Evolutionary conservation across 2,888 invertebrate genomes (phyloP).

Genomic region (Catonia carolina): DNA sequence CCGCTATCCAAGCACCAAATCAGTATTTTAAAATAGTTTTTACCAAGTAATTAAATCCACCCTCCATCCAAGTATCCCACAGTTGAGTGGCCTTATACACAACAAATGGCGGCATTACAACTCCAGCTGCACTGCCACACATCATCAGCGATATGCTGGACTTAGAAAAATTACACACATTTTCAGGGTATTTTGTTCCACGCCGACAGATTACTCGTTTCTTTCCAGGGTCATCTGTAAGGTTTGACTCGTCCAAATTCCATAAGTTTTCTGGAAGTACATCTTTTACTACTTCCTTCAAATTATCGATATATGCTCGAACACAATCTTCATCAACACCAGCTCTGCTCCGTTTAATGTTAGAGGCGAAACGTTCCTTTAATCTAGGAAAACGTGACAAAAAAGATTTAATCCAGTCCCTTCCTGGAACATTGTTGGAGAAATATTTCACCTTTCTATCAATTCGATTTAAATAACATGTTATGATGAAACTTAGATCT

Average conservation of each 20-base stretch:
- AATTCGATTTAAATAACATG: not conserved
- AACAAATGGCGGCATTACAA: constrained; percentile 40
- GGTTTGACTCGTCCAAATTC: constrained; percentile 17
- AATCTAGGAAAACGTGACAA: constrained; percentile 14
- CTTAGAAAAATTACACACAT: constrained; percentile 33
- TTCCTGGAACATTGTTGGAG: constrained; percentile 4
- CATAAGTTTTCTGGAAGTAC: constrained; percentile 11
- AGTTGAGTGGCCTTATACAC: constrained; percentile 42
- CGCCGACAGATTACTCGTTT: constrained; percentile 1
- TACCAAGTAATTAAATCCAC: no score
- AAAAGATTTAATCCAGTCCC: constrained; percentile 17
- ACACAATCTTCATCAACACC: constrained; percentile 12
- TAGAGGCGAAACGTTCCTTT: constrained; percentile 12
- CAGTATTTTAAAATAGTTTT: no score
- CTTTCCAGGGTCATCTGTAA: constrained; percentile 19
- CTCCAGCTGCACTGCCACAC: constrained; percentile 39
- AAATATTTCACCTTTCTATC: not conserved
- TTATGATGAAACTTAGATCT: constrained; percentile 2
- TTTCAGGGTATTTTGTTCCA: constrained; percentile 11
- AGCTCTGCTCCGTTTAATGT: constrained; percentile 20
- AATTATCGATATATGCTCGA: constrained; percentile 14
- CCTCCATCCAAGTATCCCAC: constrained; percentile 40
- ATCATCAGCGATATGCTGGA: constrained; percentile 40
- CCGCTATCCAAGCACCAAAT: no score
- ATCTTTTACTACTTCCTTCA: not conserved